Evolutionary conservation across 2,113 vertebrate genomes (phyloP), one percentile per base, ranked within the genome.

Genomic region (Salvelinus fontinalis): DNA sequence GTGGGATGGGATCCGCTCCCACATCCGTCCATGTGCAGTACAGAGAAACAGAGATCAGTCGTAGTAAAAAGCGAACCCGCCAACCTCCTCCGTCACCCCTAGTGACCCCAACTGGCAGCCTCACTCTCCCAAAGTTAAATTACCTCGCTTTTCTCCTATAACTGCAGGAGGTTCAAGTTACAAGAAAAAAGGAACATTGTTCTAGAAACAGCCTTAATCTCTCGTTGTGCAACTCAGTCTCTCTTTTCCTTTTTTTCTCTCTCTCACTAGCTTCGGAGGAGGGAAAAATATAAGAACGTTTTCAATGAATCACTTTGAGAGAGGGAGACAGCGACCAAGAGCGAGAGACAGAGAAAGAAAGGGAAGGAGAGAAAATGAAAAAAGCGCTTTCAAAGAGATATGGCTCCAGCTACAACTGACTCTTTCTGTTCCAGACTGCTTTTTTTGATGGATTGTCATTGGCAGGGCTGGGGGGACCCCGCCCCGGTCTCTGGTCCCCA

Each of bases 121-220:
- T 71, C 44, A 22, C 67, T 83, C 87, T 91, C 81, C 83, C 87
- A 73, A 69, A 85, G 81, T 85, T 86, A 88, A 91, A 92, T 84
- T 89, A 85, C 81, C 84, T 84, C 44, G 84, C 85, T 88, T 87
- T 90, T 88, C 89, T 88, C 85, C 87, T 86, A 87, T 87, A 88
- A 88, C 91, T 87, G 88, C 90, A 82, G 83, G 75, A 86, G 88
- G 86, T 84, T 92, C 90, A 85, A 87, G 88, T 92, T 94, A 92
- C 91, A 89, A 90, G 89, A 75, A 89, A 93, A 92, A 89, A 87
- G 85, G 90, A 92, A 92, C 91, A 90, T 91, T 93, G 92, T 92
- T 93, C 92, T 90, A 87, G 87, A 92, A 91, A 91, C 75, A 87
- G 86, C 89, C 88, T 88, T 92, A 92, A 92, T 92, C 92, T 93